Percentiles rank a stretch among this genome's conserved stretches.
Evolutionary conservation across 1,140 invertebrate species (phyloP).

Genomic region (Hyles euphorbiae): DNA sequence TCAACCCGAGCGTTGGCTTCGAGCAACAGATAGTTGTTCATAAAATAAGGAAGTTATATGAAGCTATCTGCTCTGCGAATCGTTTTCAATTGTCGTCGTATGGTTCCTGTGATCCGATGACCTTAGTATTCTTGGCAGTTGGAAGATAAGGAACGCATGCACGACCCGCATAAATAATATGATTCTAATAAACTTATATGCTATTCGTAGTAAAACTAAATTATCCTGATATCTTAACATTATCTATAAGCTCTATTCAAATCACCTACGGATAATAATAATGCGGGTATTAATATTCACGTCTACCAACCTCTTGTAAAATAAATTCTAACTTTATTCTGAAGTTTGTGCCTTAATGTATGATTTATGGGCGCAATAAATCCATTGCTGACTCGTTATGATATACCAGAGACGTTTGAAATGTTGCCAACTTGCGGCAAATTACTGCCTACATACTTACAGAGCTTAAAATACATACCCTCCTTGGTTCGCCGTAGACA

Average conservation of each 20-base stretch:
- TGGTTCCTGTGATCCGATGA: too few species aligned
- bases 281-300: neutral
- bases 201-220: too few species aligned
- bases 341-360: constrained; percentile 45
- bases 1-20: constrained; percentile 12
- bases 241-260: too few species aligned
- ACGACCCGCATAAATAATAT: too few species aligned
- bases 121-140: too few species aligned
- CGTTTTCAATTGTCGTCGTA: too few species aligned
- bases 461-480: constrained; percentile 8
- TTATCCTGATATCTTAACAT: too few species aligned
- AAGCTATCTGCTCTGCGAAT: too few species aligned
- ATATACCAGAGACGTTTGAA: constrained; percentile 55
- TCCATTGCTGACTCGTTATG: constrained; percentile 50
- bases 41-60: too few species aligned
- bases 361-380: constrained; percentile 58
- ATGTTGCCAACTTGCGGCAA: constrained; percentile 52
- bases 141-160: too few species aligned
- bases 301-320: constrained; percentile 15
- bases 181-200: too few species aligned
- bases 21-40: too few species aligned
- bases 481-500: neutral
- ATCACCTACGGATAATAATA: neutral
- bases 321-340: constrained; percentile 36
- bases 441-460: constrained; percentile 27